Conservation (phyloP, 2,113 vertebrate species). For the Epinephelus cyanopodus region DNA sequence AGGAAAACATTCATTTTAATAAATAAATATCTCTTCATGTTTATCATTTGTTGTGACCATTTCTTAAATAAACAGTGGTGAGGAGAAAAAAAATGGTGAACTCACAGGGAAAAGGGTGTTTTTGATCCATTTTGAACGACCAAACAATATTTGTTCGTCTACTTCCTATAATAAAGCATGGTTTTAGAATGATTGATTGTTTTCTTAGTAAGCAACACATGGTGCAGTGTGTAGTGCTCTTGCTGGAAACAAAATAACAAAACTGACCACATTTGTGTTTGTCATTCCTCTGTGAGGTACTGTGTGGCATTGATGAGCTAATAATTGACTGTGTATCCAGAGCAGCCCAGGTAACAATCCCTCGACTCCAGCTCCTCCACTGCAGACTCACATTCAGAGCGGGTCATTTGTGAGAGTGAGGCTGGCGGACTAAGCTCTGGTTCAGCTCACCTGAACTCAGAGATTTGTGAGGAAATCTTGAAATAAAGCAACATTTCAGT, state of each 20-base stretch:
- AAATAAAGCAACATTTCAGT: conserved; percentile 10
- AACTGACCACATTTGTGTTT: conserved; percentile 10
- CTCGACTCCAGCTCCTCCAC: neutral
- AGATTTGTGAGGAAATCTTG: conserved; percentile 21
- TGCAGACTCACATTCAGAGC: neutral
- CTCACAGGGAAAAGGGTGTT: conserved; percentile 50
- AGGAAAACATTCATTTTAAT: neutral
- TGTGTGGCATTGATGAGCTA: conserved; percentile 16
- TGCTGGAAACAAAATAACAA: neutral
- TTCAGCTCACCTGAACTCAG: neutral
- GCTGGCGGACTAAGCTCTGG: neutral
- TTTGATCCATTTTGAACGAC: conserved; percentile 63
- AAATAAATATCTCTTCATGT: neutral
- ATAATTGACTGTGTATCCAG: conserved; percentile 13
- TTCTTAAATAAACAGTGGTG: conserved; percentile 7
- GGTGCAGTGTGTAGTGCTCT: neutral
- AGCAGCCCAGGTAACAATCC: neutral
- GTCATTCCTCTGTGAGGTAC: neutral
- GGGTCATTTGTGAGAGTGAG: neutral
- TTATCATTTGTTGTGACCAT: conserved; percentile 13
- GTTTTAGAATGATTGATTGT: conserved; percentile 41
- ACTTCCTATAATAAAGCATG: conserved; percentile 62
- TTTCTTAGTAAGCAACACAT: conserved; percentile 24
- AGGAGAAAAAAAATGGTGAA: conserved; percentile 36
- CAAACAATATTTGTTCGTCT: conserved; percentile 59